Base-by-base conservation (phyloP, 2,113 vertebrate genomes). In the Psittacus erithacus region DNA sequence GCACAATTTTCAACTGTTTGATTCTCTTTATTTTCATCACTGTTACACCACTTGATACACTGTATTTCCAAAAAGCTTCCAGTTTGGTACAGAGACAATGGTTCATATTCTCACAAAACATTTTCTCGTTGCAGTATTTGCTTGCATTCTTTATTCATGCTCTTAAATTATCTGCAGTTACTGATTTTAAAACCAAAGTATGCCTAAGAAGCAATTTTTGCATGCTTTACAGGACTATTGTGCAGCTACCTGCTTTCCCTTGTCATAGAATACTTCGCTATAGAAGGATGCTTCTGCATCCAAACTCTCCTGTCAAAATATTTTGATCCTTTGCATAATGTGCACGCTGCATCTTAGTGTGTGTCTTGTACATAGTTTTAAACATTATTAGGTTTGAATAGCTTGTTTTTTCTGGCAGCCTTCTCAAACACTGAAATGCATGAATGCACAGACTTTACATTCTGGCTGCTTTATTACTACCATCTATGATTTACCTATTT, bases 11-110 rank as follows among this genome's bases (percentile, higher is more conserved):
- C 39, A 84, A 84, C 55, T 69, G 83, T 69, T 94, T 90, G 47
- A 38, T 87, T 96, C 64, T 95, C 69, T 97, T 97, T 96, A 97
- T 97, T 96, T 96, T 89, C 20, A 9, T 70, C 64, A 82, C 27
- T 38, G 14, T 75, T 64, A 38, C 46, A 82, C 75, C 55, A 87
- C 50, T 43, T 60, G 38, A 63, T 74, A 78, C 31, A 52, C 52
- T 71, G 35, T 38, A 57, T 92, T 90, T 82, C 29, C 47, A 69
- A 44, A 62, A 86, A 28, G 17, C 46, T 90, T 88, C n/a, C 17
- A 5, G 27, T 95, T 75, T 65, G n/a, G n/a, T 88, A 88, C 80
- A 73, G 60, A 83, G 33, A 79, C n/a, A 91, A 77, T 16, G 71
- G 17, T 86, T 86, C 0, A 1, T 80, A 44, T 81, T 59, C 85